phyloP scores from a whole-genome alignment of 2,113 vertebrate species.

The Eptatretus burgeri region DNA sequence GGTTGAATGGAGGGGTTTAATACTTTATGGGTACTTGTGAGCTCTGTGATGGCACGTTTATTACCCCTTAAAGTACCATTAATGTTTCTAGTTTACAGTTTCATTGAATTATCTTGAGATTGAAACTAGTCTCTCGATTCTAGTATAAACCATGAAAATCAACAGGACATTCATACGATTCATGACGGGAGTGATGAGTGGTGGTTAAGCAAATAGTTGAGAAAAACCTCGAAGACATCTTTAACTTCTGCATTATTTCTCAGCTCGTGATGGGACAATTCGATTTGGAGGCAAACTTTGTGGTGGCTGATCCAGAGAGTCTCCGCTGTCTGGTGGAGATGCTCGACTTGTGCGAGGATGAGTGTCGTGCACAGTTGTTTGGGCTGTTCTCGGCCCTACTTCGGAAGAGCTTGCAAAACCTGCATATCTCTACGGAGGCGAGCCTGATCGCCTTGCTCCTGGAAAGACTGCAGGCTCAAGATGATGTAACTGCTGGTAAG shows the following conservation, averaged over 20 bases:
- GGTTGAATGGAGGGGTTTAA: too few relatives aligned
- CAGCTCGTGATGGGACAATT: slow-evolving; percentile 81
- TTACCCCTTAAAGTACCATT: too few relatives aligned
- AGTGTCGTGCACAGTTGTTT: slow-evolving; percentile 86
- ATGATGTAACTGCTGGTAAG: slow-evolving; percentile 81
- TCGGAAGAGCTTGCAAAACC: slow-evolving; percentile 79
- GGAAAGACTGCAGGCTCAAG: slow-evolving; percentile 31
- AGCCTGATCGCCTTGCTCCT: slow-evolving; percentile 60
- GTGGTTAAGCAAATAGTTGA: slow-evolving; percentile 20
- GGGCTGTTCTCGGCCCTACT: slow-evolving; percentile 86
- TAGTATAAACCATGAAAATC: slow-evolving; percentile 14
- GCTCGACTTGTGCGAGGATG: slow-evolving; percentile 54
- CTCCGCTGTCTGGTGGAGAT: slow-evolving; percentile 72
- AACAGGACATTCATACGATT: slow-evolving; percentile 15
- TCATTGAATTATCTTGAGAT: slow-evolving; percentile 12
- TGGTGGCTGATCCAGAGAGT: slow-evolving; percentile 75
- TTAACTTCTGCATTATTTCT: slow-evolving; percentile 8
- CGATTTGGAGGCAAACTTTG: slow-evolving; percentile 96
- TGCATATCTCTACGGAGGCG: slow-evolving; percentile 57
- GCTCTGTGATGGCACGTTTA: too few relatives aligned
- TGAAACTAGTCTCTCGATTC: slow-evolving; percentile 9
- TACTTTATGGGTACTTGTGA: too few relatives aligned
- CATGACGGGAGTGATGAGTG: slow-evolving; percentile 16
- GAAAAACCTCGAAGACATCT: slow-evolving; percentile 13
- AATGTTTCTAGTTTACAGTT: background rate